These are phyloP conservation scores for Burhinus bistriatus DNA, from an alignment of 2,113 vertebrate species.

Conservation along the genomic window DNA sequence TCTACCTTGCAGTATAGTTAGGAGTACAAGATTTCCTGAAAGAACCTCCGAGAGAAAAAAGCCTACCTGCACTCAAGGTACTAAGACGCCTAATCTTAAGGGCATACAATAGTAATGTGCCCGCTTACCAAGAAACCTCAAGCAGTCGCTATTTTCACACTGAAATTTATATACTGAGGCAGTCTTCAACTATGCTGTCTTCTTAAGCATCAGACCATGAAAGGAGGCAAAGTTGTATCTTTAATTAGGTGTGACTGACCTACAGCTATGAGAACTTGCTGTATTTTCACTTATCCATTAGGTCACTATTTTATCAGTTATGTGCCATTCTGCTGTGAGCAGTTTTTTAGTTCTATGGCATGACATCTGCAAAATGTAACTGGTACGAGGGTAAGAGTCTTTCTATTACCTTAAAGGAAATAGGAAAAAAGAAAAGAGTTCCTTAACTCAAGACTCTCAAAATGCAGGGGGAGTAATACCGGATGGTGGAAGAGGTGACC, in stretches of 20 bases:
- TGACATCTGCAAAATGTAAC: background rate
- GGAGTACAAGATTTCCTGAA: background rate
- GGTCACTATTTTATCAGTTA: background rate
- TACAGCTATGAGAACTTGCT: background rate
- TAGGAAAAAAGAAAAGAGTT: background rate
- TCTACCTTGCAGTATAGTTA: accelerated
- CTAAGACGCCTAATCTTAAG: background rate
- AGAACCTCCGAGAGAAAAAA: background rate
- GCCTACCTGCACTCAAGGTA: background rate
- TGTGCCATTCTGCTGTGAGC: background rate
- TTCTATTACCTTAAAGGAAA: background rate
- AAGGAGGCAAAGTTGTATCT: background rate
- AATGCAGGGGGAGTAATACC: background rate
- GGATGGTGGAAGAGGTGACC: background rate
- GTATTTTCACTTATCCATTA: background rate
- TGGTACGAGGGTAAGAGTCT: background rate
- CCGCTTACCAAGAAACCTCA: background rate
- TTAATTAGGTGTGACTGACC: background rate
- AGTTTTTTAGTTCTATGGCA: background rate
- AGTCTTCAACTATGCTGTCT: background rate
- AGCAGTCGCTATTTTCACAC: background rate
- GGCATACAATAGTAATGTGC: accelerated
- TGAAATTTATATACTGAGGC: background rate
- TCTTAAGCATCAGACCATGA: background rate
- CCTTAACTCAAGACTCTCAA: background rate